Evolutionary conservation across 2,797 vertebrate species (phyloP), one percentile per base, ranked within the genome.

Genomic region (Pangasius krempfi): DNA sequence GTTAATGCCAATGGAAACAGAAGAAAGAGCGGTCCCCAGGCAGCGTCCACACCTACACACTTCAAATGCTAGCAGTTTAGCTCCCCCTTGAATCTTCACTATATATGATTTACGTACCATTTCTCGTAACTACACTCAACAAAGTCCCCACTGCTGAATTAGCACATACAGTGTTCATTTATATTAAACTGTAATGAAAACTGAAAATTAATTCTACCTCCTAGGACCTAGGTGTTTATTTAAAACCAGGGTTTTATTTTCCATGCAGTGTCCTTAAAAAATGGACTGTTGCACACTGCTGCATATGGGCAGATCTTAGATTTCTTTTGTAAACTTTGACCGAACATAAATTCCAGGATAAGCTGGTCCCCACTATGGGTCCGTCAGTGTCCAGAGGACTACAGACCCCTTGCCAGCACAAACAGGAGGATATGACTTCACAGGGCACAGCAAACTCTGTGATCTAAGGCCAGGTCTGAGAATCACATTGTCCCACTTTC

Each of bases 1-100:
- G 92, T 94, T 94, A 93, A 92, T 93, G 94, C 94, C 94, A 96
- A 89, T 92, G 92, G 93, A 94, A 94, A 95, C 91, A 94, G 91
- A 94, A 90, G 80, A 89, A 93, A 91, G 87, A 91, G 89, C 89
- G 87, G 89, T 92, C 92, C 93, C 93, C 88, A 87, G 90, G 92
- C 44, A 88, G 76, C 88, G 88, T 93, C 92, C 75, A 86, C 94
- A 94, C 94, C 93, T 93, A 92, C 92, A 92, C 91, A 92, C 91
- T 92, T 94, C 92, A 93, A 91, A 94, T 90, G 86, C 89, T 89
- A 76, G 86, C 92, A 93, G 92, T 94, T 93, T 93, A 95, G 87
- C 78, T 90, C 92, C 89, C 94, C 91, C 93, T 58, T 79, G 93
- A 92, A 92, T 88, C 90, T 90, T 64, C 44, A 86, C 80, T 87